These are phyloP conservation scores for Neolamprologus kungweensis DNA, from an alignment of 2,113 vertebrate genomes.

Conservation along the genomic window DNA sequence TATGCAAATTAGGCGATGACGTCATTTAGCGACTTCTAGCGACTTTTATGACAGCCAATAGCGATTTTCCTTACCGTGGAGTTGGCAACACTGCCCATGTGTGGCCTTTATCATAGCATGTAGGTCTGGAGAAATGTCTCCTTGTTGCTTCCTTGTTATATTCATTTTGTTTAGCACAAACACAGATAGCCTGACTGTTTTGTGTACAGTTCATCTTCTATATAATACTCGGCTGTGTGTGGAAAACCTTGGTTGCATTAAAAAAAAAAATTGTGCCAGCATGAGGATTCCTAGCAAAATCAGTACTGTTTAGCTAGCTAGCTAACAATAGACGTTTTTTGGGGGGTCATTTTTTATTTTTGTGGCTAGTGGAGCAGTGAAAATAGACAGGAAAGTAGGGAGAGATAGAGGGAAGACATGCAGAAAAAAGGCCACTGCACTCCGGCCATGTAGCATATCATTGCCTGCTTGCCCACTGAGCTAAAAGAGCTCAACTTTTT, in stretches of 20 bases:
- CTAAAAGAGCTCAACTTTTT: neutral
- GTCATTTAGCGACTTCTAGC: neutral
- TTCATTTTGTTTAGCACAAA: conserved; percentile 14
- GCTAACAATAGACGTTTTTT: neutral
- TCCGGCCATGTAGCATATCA: neutral
- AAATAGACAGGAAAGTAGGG: neutral
- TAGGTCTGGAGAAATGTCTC: conserved; percentile 14
- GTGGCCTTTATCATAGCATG: conserved; percentile 49
- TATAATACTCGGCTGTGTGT: neutral
- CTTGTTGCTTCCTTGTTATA: neutral
- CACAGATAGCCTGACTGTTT: neutral
- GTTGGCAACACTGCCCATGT: conserved; percentile 11
- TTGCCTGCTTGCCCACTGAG: neutral
- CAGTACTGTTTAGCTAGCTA: neutral
- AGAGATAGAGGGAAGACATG: neutral
- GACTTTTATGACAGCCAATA: neutral
- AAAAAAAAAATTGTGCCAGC: neutral
- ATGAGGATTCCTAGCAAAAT: neutral
- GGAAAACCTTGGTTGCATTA: neutral
- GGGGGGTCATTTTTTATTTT: neutral
- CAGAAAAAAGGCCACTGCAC: neutral
- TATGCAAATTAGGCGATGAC: neutral
- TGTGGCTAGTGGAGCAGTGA: neutral
- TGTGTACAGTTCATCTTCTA: neutral
- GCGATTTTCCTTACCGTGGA: neutral